Conservation (phyloP, 1,140 invertebrate species). For the Drosophila willistoni region DNA sequence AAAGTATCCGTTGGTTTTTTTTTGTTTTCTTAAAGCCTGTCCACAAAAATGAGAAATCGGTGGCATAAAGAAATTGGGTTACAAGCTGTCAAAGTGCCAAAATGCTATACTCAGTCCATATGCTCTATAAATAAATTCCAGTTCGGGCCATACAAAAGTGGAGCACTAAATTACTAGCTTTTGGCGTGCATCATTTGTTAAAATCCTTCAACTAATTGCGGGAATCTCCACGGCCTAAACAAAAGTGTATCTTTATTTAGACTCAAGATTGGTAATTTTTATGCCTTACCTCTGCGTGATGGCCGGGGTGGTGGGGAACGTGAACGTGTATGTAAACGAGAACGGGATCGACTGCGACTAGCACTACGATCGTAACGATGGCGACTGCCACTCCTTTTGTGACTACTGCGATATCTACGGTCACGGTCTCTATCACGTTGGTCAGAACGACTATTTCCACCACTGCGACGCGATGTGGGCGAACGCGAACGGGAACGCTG, state of each 20-base stretch:
- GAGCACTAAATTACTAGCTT: slow-evolving; percentile 25
- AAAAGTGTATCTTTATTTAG: no score
- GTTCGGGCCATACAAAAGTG: slow-evolving; percentile 5
- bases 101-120: slow-evolving; percentile 16
- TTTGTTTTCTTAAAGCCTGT: neutral
- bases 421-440: slow-evolving; percentile 25
- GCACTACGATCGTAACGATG: slow-evolving; percentile 42
- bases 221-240: slow-evolving; percentile 30
- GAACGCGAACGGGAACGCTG: slow-evolving; percentile 27
- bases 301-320: slow-evolving; percentile 16
- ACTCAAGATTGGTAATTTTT: neutral
- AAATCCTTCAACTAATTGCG: slow-evolving; percentile 44
- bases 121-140: slow-evolving; percentile 11
- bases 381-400: slow-evolving; percentile 30
- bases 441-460: slow-evolving; percentile 5
- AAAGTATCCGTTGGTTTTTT: slow-evolving; percentile 40
- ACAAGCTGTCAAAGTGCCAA: slow-evolving; percentile 2
- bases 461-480: slow-evolving; percentile 32
- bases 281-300: slow-evolving; percentile 49
- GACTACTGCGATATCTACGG: slow-evolving; percentile 29
- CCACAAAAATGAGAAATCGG: neutral
- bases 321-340: slow-evolving; percentile 59
- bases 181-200: neutral
- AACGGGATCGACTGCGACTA: slow-evolving; percentile 52
- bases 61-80: neutral